Evolutionary conservation across 2,113 vertebrate species (phyloP).

Genomic region (Probosciger aterrimus): DNA sequence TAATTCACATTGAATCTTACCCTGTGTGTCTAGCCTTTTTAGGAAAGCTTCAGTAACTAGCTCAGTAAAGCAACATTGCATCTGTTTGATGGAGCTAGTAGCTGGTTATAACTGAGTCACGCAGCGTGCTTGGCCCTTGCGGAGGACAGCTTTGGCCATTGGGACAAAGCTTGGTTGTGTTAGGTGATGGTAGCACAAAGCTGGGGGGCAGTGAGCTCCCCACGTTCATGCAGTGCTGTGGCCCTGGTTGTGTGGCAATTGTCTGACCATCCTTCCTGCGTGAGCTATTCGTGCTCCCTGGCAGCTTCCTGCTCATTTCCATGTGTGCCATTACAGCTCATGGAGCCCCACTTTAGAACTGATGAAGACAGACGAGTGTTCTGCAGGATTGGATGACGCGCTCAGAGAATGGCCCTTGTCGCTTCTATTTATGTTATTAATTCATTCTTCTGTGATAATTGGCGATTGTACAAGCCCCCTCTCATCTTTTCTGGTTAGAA

Average conservation of each 20-base stretch:
- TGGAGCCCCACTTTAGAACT: neutral
- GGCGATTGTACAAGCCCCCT: neutral
- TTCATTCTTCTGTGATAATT: constrained; percentile 11
- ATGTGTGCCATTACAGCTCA: rapidly evolving
- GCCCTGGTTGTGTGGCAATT: neutral
- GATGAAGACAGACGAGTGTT: neutral
- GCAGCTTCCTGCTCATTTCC: neutral
- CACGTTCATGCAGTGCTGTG: no score
- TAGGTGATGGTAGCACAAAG: neutral
- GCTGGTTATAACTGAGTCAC: neutral
- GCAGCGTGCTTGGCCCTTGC: neutral
- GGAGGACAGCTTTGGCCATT: neutral
- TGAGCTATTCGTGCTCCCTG: neutral
- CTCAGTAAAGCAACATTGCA: neutral
- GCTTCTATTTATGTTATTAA: constrained; percentile 31
- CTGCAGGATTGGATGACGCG: neutral
- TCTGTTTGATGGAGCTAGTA: neutral
- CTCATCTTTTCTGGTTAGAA: neutral
- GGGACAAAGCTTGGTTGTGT: neutral
- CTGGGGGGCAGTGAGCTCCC: neutral
- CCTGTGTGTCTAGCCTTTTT: neutral
- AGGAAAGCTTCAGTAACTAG: neutral
- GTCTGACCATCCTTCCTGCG: neutral
- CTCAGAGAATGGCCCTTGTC: neutral
- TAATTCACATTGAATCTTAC: neutral